Evolutionary conservation across 1,140 invertebrate species (phyloP).

Genomic region (Lysiphlebus fabarum): DNA sequence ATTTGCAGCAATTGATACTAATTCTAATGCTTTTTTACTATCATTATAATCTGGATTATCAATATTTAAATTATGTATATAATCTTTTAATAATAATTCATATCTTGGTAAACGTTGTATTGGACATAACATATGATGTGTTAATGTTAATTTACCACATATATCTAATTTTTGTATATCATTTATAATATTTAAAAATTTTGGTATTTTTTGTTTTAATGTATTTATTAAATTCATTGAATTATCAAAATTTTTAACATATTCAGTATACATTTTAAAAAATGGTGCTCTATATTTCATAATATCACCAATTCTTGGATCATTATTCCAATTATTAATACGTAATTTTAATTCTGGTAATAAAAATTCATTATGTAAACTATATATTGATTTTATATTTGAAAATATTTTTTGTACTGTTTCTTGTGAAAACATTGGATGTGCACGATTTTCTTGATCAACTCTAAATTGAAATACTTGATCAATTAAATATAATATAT

Average conservation of each 20-base stretch:
- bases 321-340: constrained; percentile 61
- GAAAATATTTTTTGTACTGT: constrained; percentile 52
- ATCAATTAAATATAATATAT: constrained; percentile 67
- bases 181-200: constrained; percentile 62
- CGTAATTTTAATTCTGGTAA: constrained; percentile 64
- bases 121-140: constrained; percentile 75
- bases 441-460: constrained; percentile 53
- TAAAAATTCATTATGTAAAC: constrained; percentile 67
- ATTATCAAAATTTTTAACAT: constrained; percentile 69
- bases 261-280: constrained; percentile 71
- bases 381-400: constrained; percentile 57
- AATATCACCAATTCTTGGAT: constrained; percentile 68
- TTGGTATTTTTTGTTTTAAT: constrained; percentile 60
- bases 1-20: constrained; percentile 72
- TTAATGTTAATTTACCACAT: constrained; percentile 64
- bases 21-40: constrained; percentile 63
- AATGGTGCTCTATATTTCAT: constrained; percentile 75
- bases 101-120: constrained; percentile 73
- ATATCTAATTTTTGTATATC: constrained; percentile 66
- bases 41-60: constrained; percentile 66
- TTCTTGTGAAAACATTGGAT: constrained; percentile 53
- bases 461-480: constrained; percentile 61
- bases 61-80: constrained; percentile 61
- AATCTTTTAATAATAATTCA: constrained; percentile 66
- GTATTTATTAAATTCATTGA: constrained; percentile 64